Evolutionary conservation across 2,888 invertebrate genomes (phyloP), one percentile per base, ranked within the genome.

Genomic region (Sericinus montela): DNA sequence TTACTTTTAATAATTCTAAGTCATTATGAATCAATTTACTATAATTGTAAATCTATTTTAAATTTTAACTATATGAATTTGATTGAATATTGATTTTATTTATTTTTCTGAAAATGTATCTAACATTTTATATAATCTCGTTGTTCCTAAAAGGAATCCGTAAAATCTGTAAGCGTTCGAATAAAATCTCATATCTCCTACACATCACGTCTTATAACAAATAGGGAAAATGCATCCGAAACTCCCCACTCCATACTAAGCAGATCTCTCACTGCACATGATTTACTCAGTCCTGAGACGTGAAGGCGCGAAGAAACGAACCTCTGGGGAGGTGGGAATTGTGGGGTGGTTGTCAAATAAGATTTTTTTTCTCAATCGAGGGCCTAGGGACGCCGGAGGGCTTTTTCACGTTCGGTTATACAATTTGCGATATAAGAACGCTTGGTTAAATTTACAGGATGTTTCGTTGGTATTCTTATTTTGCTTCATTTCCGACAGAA

Each of bases 341-440:
- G 80, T 71, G 55, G 73, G 74, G 81, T 32, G 79, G 67, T 65
- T 69, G 74, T 75, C 79, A 80, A 87, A 86, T 87, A 86, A 85
- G 86, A 87, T 86, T 87, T 84, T 80, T n/a, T 85, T 82, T 81
- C 87, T 81, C 83, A 78, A 82, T 79, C 80, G 73, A 57, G 67
- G 67, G 65, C 57, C 48, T 32, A 52, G 55, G 55, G 41, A 15
- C 52, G 55, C 53, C 50, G 32, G 52, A 43, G 61, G 64, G 61
- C 41, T 53, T 53, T 56, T 51, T 64, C 57, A 54, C 65, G 67
- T 77, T 71, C 76, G 73, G 75, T 76, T 75, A 79, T 78, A 80
- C 76, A 77, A 81, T 82, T 83, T 78, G 74, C 60, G 72, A 73
- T 66, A 63, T 67, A 59, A 25, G 11, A 40, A 50, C 45, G 41